phyloP scores from a whole-genome alignment of 2,888 invertebrate species.

The Erannis defoliaria region DNA sequence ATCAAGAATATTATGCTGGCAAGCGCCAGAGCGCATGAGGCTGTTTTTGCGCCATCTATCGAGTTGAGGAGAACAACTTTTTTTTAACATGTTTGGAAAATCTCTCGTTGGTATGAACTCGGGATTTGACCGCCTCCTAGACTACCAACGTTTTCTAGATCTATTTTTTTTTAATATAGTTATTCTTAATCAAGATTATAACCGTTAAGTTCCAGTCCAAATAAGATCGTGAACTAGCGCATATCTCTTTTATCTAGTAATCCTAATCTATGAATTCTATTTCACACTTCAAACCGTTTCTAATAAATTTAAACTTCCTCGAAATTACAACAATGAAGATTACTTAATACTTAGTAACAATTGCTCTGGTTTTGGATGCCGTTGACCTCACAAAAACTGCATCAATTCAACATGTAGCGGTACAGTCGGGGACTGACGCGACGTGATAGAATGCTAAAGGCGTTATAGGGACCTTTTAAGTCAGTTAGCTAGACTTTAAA shows the following conservation, averaged over 20 bases:
- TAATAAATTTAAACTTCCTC: not conserved
- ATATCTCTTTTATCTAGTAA: constrained; percentile 2
- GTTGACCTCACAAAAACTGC: constrained; percentile 36
- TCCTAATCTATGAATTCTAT: not conserved
- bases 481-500: not conserved
- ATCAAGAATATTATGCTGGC: too few relatives aligned
- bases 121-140: too few relatives aligned
- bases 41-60: too few relatives aligned
- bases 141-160: too few relatives aligned
- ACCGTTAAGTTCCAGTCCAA: constrained; percentile 13
- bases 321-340: not conserved
- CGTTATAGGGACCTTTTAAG: not conserved
- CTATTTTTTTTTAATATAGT: not conserved
- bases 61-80: too few relatives aligned
- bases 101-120: too few relatives aligned
- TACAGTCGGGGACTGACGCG: constrained; percentile 21
- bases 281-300: constrained; percentile 2
- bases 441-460: constrained; percentile 32
- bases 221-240: constrained; percentile 2
- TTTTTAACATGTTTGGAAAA: too few relatives aligned
- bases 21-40: too few relatives aligned
- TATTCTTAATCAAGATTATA: not conserved
- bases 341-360: constrained; percentile 11
- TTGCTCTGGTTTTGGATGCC: constrained; percentile 24
- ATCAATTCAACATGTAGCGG: constrained; percentile 27